Evolutionary conservation across 2,797 vertebrate species (phyloP).

Genomic region (Anguilla marmorata): DNA sequence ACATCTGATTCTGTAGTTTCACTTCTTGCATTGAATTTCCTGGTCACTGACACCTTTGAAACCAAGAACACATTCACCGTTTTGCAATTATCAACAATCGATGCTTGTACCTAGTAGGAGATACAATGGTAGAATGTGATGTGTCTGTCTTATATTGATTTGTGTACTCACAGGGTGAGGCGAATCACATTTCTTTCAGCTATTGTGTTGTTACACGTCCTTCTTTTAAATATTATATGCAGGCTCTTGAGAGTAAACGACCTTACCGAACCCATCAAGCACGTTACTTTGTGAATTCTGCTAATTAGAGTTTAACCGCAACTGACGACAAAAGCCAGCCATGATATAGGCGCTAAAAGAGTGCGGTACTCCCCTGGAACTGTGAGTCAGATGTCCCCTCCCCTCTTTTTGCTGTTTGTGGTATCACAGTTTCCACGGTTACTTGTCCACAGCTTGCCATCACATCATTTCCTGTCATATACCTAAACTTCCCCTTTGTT

Average conservation of each 20-base stretch:
- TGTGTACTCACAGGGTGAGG: not conserved
- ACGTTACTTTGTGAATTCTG: not conserved
- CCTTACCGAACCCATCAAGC: no score
- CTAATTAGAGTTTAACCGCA: not conserved
- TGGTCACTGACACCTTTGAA: constrained; percentile 37
- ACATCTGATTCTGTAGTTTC: constrained; percentile 51
- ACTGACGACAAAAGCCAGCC: not conserved
- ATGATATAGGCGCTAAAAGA: not conserved
- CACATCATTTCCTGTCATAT: constrained; percentile 29
- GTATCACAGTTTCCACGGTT: constrained; percentile 30
- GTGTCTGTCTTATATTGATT: not conserved
- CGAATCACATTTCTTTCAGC: not conserved
- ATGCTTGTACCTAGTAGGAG: not conserved
- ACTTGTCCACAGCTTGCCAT: constrained; percentile 14
- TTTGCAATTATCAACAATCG: constrained; percentile 12
- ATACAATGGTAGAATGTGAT: constrained; percentile 2
- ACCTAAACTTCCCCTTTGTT: constrained; percentile 36
- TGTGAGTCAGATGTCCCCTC: constrained; percentile 25
- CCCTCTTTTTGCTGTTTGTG: constrained; percentile 20
- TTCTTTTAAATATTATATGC: not conserved
- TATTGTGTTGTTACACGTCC: not conserved
- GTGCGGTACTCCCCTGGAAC: not conserved
- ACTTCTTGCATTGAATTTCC: constrained; percentile 54
- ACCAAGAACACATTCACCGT: constrained; percentile 39
- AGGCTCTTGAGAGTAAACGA: not conserved